Evolutionary conservation across 2,888 invertebrate species (phyloP).

Genomic region (Shargacucullia verbasci): DNA sequence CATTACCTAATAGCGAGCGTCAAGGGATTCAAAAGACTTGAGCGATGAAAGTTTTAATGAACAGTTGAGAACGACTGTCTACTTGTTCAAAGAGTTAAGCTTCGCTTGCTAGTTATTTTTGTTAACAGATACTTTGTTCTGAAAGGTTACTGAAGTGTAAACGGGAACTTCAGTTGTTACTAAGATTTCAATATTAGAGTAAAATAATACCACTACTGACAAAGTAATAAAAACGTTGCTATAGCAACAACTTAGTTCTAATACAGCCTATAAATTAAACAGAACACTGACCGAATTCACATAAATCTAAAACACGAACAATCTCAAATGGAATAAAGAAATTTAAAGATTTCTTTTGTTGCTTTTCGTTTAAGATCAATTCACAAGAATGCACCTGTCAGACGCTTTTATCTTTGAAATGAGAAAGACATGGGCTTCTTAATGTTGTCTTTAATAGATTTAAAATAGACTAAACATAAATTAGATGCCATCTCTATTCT

Average conservation of each 20-base stretch:
- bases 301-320: constrained; percentile 9
- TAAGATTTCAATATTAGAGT: too few relatives aligned
- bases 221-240: constrained; percentile 17
- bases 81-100: constrained; percentile 1
- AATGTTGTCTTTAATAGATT: constrained; percentile 20
- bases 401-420: constrained; percentile 45
- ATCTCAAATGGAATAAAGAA: constrained; percentile 22
- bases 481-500: constrained; percentile 16
- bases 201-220: too few relatives aligned
- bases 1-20: constrained; percentile 20
- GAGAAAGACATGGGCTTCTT: constrained; percentile 11
- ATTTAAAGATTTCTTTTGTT: constrained; percentile 28
- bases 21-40: background rate
- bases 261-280: constrained; percentile 21
- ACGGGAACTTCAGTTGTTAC: too few relatives aligned
- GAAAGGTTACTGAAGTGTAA: background rate
- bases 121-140: background rate
- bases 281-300: constrained; percentile 14
- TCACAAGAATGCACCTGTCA: constrained; percentile 38
- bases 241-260: constrained; percentile 3
- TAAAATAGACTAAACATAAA: constrained; percentile 22
- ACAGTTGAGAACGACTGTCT: constrained; percentile 5
- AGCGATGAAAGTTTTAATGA: constrained; percentile 33
- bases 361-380: constrained; percentile 26
- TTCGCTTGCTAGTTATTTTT: background rate